Base-by-base conservation (phyloP, 1,140 invertebrate species). In the Coelopa frigida region DNA sequence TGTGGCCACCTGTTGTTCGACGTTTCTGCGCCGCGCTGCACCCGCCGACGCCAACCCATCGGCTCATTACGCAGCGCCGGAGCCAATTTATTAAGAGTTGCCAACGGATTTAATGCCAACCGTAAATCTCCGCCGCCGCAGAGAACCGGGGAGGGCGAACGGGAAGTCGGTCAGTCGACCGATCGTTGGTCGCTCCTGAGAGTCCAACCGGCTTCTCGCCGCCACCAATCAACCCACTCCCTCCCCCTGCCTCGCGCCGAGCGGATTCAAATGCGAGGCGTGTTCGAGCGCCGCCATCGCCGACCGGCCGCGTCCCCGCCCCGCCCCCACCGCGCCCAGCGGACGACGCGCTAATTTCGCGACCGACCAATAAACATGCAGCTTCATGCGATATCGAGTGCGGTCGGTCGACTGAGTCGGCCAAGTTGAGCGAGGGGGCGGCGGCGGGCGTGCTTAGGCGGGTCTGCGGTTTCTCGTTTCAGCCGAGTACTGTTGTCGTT, bases 301-400 rank as follows among this genome's bases (percentile, higher is more conserved):
- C n/a, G n/a, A n/a, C n/a, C n/a, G n/a, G n/a, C n/a, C n/a, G n/a
- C n/a, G n/a, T n/a, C n/a, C n/a, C n/a, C n/a, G n/a, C n/a, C n/a
- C n/a, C n/a, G n/a, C n/a, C n/a, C n/a, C n/a, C n/a, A n/a, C n/a
- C n/a, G n/a, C n/a, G n/a, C n/a, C n/a, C n/a, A n/a, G n/a, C n/a
- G n/a, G n/a, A n/a, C 18, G n/a, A 39, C 20, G 14, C 26, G 18
- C 23, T 22, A 24, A 27, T 26, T 20, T 24, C n/a, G 21, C 24
- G 53, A 62, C 59, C 58, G 60, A 57, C 59, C 59, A 62, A 62
- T 62, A 62, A 62, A 62, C 57, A 53, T 54, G 57, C 57, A 57
- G 59, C 55, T 62, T 62, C 55, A 62, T 62, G 56, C 62, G 46
- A 54, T 22, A 38, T 20, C 35, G 24, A 37, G 35, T 20, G 22